Evolutionary conservation across 37 sponge, comb jelly and placozoan genomes (phyloP), one percentile per base, ranked within the genome.

Genomic region (Haliclona indistincta): DNA sequence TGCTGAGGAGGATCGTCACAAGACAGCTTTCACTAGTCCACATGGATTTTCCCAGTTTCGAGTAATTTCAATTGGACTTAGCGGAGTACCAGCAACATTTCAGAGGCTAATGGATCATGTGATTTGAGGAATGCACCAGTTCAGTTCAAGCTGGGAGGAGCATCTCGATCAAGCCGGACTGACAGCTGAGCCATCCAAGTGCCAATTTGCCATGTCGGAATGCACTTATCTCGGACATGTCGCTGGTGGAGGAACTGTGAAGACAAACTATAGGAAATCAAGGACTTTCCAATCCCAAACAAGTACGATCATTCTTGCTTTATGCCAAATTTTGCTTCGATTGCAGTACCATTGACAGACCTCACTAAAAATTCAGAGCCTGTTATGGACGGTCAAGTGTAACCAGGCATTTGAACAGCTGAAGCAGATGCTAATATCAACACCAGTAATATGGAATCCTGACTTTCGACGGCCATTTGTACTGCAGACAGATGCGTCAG

Each of bases 61-160:
- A n/a, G n/a, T n/a, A n/a, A n/a, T n/a, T n/a, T n/a, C n/a, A 75
- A 91, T 40, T 1, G 38, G 36, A 32, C 83, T 1, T 13, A 77
- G 10, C 20, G 40, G 22, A 66, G 63, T 4, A 22, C 55, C 13
- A 44, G 53, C 0, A 68, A 61, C 4, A 66, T 29, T 54, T n/a
- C 71, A 41, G 84, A 60, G 20, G 88, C 84, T 23, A 86, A 90
- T 56, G 38, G n/a, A n/a, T n/a, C n/a, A n/a, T n/a, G n/a, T n/a
- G n/a, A n/a, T n/a, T n/a, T n/a, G n/a, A n/a, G n/a, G n/a, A n/a
- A n/a, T n/a, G n/a, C n/a, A n/a, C n/a, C n/a, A n/a, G n/a, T n/a
- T n/a, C 67, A 86, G 83, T 34, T 34, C 37, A 4, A 54, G 81
- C 2, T 84, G 87, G 88, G 81, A 83, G 32, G 76, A 84, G 0